phyloP scores from a whole-genome alignment of 2,888 invertebrate genomes.

The Thalpophila matura region DNA sequence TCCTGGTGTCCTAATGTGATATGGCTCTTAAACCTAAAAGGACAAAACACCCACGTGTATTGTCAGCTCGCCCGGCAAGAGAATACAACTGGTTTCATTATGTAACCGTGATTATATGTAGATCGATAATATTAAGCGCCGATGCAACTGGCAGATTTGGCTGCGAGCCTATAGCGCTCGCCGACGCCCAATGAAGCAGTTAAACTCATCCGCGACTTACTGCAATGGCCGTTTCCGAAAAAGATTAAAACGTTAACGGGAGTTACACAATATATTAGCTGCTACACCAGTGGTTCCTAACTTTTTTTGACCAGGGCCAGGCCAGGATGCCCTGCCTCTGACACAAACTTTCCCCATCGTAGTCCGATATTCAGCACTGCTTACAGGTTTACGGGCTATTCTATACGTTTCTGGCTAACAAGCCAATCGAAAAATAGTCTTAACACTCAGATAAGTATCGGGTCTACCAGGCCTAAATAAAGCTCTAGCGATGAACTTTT shows the following conservation, averaged over 20 bases:
- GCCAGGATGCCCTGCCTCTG: too few species aligned
- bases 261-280: too few species aligned
- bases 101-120: conserved; percentile 8
- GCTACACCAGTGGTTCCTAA: too few species aligned
- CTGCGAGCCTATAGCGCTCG: conserved; percentile 15
- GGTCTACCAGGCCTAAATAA: conserved; percentile 5
- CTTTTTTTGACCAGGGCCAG: too few species aligned
- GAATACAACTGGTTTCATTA: not conserved
- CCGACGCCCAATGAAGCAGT: conserved; percentile 30
- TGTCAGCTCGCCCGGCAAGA: not conserved
- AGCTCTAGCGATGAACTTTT: not conserved
- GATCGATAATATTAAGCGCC: conserved; percentile 18
- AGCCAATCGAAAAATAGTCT: conserved; percentile 39
- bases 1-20: too few species aligned
- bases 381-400: conserved; percentile 5
- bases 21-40: too few species aligned
- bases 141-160: conserved; percentile 26
- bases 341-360: too few species aligned
- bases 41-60: not conserved
- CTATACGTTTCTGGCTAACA: too few species aligned
- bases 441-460: conserved; percentile 30
- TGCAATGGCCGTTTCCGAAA: not conserved
- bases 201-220: conserved; percentile 5
- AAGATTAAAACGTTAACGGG: not conserved
- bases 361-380: not conserved